Evolutionary conservation across 2,797 vertebrate genomes (phyloP).

Genomic region (Moxostoma hubbsi): DNA sequence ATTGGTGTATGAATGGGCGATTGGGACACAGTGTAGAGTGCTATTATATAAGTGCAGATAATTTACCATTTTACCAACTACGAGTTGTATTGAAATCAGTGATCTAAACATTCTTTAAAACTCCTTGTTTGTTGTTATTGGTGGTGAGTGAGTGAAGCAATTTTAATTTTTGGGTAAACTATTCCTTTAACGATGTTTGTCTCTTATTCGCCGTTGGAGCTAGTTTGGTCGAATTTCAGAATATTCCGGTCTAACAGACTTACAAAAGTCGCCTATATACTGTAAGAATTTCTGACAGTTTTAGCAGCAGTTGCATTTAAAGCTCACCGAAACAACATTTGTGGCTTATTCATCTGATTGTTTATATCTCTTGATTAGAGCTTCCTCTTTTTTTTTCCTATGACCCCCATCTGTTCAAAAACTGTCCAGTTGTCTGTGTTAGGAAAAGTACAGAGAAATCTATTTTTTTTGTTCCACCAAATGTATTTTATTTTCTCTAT

Average conservation of each 20-base stretch:
- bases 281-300: neutral
- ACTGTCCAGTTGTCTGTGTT: neutral
- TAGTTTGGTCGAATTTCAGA: neutral
- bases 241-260: neutral
- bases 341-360: constrained; percentile 13
- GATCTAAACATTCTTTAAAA: too few species aligned
- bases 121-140: too few species aligned
- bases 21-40: too few species aligned
- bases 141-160: too few species aligned
- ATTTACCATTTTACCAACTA: too few species aligned
- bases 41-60: too few species aligned
- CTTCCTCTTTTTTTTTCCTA: constrained; percentile 3
- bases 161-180: too few species aligned
- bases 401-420: neutral
- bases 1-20: too few species aligned
- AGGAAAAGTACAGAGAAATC: neutral
- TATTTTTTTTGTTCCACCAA: neutral
- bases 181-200: too few species aligned
- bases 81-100: too few species aligned
- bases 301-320: neutral
- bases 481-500: neutral
- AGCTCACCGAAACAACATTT: neutral
- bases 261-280: neutral
- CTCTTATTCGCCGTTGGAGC: neutral
- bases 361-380: constrained; percentile 29